Base-by-base conservation (phyloP, 2,888 invertebrate species). In the Calameuta pallipes region DNA sequence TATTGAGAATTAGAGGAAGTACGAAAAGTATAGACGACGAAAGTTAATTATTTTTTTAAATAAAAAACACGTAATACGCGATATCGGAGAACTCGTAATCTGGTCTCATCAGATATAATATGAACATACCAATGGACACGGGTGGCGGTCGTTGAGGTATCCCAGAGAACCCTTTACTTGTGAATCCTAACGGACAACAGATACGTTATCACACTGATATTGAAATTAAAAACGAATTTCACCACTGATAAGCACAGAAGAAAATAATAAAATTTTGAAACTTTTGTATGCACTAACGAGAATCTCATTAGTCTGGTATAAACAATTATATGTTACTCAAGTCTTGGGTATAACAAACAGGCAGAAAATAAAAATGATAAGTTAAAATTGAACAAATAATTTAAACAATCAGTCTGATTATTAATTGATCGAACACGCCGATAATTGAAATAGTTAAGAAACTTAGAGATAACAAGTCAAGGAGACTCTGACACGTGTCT, bases 401-500 rank as follows among this genome's bases (percentile, higher is more conserved):
- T 56, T 9, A 56, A 41, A 41, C 15, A 41, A 23, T 56, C 56
- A 56, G 6, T 56, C 0, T 23, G 23, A 56, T 56, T 41, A 15
- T 41, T 56, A 56, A 56, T 56, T 23, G 56, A 9, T 23, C 9
- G 23, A 23, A 56, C 23, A 56, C 56, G 56, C 9, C 23, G 9
- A 56, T 56, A 56, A 56, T 23, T 23, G 2, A 56, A 2, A 23
- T 56, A 9, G 9, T 56, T 56, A 56, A 23, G 56, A 56, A 56
- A 56, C 56, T 56, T 56, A 56, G 56, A 56, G 23, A 56, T 56
- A 56, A 56, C 23, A 23, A 23, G 23, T 23, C 6, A 23, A 56
- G 9, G 9, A 56, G 56, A 56, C 56, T 15, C 71, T 71, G 71
- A 31, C 13, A 71, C 1, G 9, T 34, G 37, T 34, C 81, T 86